Evolutionary conservation across 2,888 invertebrate genomes (phyloP).

Genomic region (Pheosia gnoma): DNA sequence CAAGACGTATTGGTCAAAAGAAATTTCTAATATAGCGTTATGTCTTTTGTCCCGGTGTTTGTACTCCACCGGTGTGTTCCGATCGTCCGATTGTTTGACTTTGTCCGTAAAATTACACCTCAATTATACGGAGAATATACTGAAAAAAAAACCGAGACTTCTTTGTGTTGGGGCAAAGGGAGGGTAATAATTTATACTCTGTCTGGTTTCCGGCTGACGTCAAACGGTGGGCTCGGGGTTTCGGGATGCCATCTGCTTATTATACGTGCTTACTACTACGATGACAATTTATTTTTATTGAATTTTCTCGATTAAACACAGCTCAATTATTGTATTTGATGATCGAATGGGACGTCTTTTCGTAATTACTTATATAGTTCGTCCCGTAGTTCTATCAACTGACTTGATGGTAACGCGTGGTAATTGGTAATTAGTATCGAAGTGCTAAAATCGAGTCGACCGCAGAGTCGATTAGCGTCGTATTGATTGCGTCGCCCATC

Average conservation of each 20-base stretch:
- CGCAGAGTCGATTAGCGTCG: conserved; percentile 65
- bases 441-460: conserved; percentile 73
- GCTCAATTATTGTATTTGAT: no score
- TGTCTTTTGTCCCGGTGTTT: conserved; percentile 56
- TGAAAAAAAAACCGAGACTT: conserved; percentile 56
- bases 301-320: no score
- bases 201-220: conserved; percentile 67
- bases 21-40: conserved; percentile 67
- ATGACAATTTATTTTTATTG: not conserved
- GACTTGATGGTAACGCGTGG: conserved; percentile 53
- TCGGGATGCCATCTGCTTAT: conserved; percentile 45
- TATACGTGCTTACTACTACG: not conserved
- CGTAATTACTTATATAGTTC: not conserved
- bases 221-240: conserved; percentile 51
- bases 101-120: conserved; percentile 74
- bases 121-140: conserved; percentile 65
- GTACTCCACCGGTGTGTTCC: conserved; percentile 57
- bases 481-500: conserved; percentile 66
- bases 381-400: conserved; percentile 31
- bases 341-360: not conserved
- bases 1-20: conserved; percentile 57
- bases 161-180: conserved; percentile 63
- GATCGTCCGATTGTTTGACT: conserved; percentile 53
- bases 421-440: conserved; percentile 76
- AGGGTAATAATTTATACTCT: conserved; percentile 67